Percentiles rank a stretch among this genome's conserved stretches.
Conservation (phyloP, 2,797 vertebrate species). For the Dallia pectoralis region DNA sequence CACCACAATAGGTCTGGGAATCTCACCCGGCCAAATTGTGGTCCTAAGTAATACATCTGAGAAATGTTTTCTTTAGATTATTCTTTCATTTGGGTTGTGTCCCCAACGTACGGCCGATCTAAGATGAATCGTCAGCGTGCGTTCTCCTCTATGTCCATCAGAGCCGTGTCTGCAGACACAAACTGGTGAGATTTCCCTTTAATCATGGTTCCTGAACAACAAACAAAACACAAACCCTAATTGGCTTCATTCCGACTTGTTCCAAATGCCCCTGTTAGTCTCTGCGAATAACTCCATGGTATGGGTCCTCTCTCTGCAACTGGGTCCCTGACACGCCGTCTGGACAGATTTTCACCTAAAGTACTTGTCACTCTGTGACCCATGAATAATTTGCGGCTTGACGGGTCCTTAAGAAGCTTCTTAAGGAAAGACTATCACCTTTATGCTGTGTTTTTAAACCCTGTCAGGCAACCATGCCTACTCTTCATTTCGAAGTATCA, state of each 20-base stretch:
- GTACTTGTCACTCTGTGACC: conserved; percentile 31
- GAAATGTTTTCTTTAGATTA: conserved; percentile 66
- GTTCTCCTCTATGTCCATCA: conserved; percentile 52
- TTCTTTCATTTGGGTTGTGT: conserved; percentile 73
- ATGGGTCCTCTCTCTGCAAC: neutral
- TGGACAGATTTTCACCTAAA: conserved; percentile 12
- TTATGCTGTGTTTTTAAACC: neutral
- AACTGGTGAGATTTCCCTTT: conserved; percentile 78
- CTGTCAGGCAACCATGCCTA: neutral
- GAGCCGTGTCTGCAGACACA: conserved; percentile 66
- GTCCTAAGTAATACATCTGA: conserved; percentile 58
- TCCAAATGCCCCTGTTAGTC: conserved; percentile 67
- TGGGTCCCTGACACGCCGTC: neutral
- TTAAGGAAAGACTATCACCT: neutral
- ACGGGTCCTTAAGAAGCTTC: neutral
- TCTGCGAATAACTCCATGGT: conserved; percentile 42
- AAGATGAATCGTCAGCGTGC: conserved; percentile 65
- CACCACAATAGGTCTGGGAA: conserved; percentile 17
- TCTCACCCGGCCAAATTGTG: conserved; percentile 39
- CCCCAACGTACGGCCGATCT: conserved; percentile 62
- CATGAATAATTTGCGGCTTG: conserved; percentile 45
- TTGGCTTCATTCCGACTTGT: conserved; percentile 73
- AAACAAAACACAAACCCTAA: conserved; percentile 77
- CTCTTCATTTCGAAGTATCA: neutral
- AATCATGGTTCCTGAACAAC: conserved; percentile 74